Base-by-base conservation (phyloP, 1,140 invertebrate genomes). In the Akabosia matsudoensis region DNA sequence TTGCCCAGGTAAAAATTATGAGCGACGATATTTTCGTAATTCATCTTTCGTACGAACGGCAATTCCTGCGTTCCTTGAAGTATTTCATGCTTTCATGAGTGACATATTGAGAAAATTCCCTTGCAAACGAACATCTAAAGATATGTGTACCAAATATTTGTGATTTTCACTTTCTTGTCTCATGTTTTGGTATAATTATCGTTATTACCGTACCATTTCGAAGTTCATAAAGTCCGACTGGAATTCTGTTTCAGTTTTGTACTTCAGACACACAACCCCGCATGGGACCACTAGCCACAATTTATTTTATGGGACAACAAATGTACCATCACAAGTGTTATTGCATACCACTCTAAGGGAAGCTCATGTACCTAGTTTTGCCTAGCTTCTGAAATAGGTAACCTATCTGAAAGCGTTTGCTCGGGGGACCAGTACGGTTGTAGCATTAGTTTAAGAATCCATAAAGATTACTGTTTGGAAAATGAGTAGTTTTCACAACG, bases 251-350 rank as follows among this genome's bases (percentile, higher is more conserved):
- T 56, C 13, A 56, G 14, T 56, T 56, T 22, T 56, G 37, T n/a
- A n/a, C n/a, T n/a, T n/a, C n/a, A 7, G 37, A 45, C 37, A 45
- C 22, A 67, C 61, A 13, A 56, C 31, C 61, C 31, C 61, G 30
- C 61, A 30, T 67, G 61, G 61, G 61, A 67, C 61, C 61, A 67
- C 28, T 31, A 67, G 61, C 61, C 61, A 67, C 61, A 67, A 67
- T 30, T 67, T 67, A 67, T 67, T 30, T 56, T 24, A 56, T 56
- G 10, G 24, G 10, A 13, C 54, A n/a, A 56, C 54, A 56, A 56
- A 56, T 56, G 54, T 56, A 56, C 54, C 54, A 56, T 56, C 54
- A 56, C 54, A 56, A n/a, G 24, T 22, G 24, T 56, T 56, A 56
- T 56, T 56, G 24, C 24, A n/a, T n/a, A n/a, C n/a, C n/a, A n/a